Percentiles rank a stretch among this genome's conserved stretches.
Evolutionary conservation across 2,797 vertebrate genomes (phyloP).

Genomic region (Sitta carolinensis): DNA sequence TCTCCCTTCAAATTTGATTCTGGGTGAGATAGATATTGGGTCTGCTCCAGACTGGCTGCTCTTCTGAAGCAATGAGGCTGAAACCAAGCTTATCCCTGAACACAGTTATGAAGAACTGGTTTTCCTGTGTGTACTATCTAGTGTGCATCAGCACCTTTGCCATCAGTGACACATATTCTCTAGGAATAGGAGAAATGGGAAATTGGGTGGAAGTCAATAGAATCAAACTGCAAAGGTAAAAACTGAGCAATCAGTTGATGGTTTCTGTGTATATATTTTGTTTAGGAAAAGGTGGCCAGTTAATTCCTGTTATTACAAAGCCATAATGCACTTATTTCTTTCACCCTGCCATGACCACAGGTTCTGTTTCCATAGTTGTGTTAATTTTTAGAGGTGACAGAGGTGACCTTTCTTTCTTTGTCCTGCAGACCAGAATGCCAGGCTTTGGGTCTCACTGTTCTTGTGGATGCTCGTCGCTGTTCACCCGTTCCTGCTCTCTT

Average conservation of each 20-base stretch:
- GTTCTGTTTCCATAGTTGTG: not conserved
- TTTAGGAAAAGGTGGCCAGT: not conserved
- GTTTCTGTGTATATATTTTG: not conserved
- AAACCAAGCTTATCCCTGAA: not conserved
- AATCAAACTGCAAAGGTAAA: not conserved
- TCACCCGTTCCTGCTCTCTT: constrained; percentile 82
- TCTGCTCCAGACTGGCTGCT: not conserved
- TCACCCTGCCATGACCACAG: not conserved
- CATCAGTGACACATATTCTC: not conserved
- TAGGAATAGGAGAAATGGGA: not conserved
- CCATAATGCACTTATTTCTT: not conserved
- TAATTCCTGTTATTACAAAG: not conserved
- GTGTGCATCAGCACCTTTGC: not conserved
- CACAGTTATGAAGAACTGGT: not conserved
- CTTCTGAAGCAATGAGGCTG: not conserved
- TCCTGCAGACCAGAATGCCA: constrained; percentile 81
- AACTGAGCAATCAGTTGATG: not conserved
- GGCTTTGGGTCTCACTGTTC: constrained; percentile 82
- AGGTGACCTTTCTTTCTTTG: not conserved
- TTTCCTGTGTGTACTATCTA: not conserved
- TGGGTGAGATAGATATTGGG: not conserved
- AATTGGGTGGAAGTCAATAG: not conserved
- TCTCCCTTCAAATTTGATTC: not conserved
- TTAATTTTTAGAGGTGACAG: not conserved
- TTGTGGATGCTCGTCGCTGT: constrained; percentile 87